Percentiles rank a stretch among this genome's conserved stretches.
These are phyloP conservation scores for Sebastes diploproa DNA, from an alignment of 2,797 vertebrate species.

Conservation along the genomic window DNA sequence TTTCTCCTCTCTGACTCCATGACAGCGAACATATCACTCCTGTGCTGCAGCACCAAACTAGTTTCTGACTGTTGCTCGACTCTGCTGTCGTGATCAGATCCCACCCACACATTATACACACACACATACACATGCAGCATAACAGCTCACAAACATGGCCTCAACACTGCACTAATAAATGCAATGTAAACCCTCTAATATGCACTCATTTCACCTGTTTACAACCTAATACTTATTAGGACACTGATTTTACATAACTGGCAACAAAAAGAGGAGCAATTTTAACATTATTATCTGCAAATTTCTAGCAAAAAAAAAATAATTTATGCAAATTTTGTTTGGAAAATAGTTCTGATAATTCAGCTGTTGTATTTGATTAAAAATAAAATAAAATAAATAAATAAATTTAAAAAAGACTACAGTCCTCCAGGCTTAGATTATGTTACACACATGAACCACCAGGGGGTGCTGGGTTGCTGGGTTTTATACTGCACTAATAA, in stretches of 20 bases:
- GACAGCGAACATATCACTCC: background rate
- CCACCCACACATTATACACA: conserved; percentile 40
- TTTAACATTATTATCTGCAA: background rate
- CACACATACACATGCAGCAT: conserved; percentile 17
- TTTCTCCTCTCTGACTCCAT: conserved; percentile 65
- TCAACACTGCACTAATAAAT: background rate
- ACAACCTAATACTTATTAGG: background rate
- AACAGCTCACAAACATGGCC: background rate
- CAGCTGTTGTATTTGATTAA: background rate
- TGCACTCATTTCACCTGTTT: background rate
- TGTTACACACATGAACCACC: background rate
- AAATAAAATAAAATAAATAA: background rate
- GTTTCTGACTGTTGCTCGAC: conserved; percentile 16
- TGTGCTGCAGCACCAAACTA: background rate
- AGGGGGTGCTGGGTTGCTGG: conserved; percentile 35
- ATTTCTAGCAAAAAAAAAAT: background rate
- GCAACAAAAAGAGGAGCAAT: background rate
- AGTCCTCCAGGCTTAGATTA: background rate
- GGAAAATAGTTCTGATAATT: background rate
- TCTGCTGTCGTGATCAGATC: conserved; percentile 14
- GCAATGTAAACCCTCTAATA: background rate
- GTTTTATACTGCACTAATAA: background rate
- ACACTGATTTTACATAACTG: background rate
- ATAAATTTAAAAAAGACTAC: no score
- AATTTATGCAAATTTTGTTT: background rate